Conservation (phyloP, 2,113 vertebrate genomes). For the Cottus gobio region DNA sequence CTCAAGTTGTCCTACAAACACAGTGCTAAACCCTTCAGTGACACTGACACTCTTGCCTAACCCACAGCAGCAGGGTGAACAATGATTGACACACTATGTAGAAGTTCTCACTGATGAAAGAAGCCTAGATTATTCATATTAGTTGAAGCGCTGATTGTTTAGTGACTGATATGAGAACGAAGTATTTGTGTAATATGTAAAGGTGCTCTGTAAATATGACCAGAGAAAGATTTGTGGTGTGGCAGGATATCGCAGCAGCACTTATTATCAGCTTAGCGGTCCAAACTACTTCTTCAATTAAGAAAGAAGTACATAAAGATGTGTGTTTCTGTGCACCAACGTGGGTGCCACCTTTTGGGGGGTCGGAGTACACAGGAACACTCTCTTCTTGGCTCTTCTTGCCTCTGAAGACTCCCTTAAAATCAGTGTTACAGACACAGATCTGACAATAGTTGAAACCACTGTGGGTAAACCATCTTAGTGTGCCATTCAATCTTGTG, state of each 20-base stretch:
- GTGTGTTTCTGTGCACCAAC: not conserved
- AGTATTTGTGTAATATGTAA: not conserved
- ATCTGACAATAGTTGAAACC: not conserved
- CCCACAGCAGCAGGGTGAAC: not conserved
- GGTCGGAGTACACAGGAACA: not conserved
- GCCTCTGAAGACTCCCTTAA: not conserved
- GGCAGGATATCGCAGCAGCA: not conserved
- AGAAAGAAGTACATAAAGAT: not conserved
- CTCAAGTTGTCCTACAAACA: not conserved
- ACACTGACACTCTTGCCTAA: not conserved
- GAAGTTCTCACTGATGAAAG: conserved; percentile 10
- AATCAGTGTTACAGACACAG: conserved; percentile 14
- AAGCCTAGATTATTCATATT: not conserved
- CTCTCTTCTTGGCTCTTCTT: not conserved
- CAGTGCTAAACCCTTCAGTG: not conserved
- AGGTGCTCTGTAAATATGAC: not conserved
- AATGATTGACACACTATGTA: not conserved
- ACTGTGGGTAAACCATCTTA: conserved; percentile 1
- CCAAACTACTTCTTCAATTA: not conserved
- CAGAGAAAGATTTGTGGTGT: not conserved
- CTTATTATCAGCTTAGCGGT: not conserved
- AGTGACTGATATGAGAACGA: not conserved
- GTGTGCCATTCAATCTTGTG: not conserved
- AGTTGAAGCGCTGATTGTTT: too few relatives aligned
- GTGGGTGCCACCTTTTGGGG: not conserved